Evolutionary conservation across 2,888 invertebrate species (phyloP), one percentile per base, ranked within the genome.

Genomic region (Noctua comes): DNA sequence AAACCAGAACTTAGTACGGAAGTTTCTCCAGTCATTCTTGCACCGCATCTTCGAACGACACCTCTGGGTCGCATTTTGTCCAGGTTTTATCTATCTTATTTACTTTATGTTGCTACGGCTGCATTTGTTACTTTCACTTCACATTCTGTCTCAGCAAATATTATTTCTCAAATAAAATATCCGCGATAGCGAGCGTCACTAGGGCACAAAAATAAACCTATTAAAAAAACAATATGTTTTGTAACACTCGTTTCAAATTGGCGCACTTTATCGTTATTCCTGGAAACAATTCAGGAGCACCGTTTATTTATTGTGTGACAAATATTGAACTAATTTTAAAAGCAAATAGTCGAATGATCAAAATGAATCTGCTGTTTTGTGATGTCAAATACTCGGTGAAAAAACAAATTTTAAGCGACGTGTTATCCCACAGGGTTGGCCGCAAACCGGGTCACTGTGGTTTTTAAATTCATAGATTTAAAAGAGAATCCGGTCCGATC

Each of bases 41-140:
- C 88, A 84, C 88, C 91, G 88, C 90, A 88, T 88, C 87, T 81
- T 83, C 84, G 83, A 93, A 94, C 92, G 92, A 90, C 90, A 91
- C 95, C 93, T 92, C 85, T 84, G 94, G 94, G 94, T 86, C 91
- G 87, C 92, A 93, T 92, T 93, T 91, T 90, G 89, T 91, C 89
- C 89, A 89, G 81, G 77, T 89, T 87, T 90, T 90, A 91, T 91
- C 86, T 89, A 87, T 90, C 88, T 90, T 91, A 90, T 92, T 90
- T 91, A 91, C 88, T 92, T 91, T 89, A 88, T 87, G 89, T 89
- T 84, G 80, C 86, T 89, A 54, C 64, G 72, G 70, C 62, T 82
- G 79, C 82, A 85, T 79, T 86, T 74, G 74, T 80, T 85, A 72
- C 71, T 81, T 72, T 85, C 76, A 72, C 40, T 74, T n/a, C 59